Conservation (phyloP, 2,797 vertebrate genomes). For the Pygocentrus nattereri region DNA sequence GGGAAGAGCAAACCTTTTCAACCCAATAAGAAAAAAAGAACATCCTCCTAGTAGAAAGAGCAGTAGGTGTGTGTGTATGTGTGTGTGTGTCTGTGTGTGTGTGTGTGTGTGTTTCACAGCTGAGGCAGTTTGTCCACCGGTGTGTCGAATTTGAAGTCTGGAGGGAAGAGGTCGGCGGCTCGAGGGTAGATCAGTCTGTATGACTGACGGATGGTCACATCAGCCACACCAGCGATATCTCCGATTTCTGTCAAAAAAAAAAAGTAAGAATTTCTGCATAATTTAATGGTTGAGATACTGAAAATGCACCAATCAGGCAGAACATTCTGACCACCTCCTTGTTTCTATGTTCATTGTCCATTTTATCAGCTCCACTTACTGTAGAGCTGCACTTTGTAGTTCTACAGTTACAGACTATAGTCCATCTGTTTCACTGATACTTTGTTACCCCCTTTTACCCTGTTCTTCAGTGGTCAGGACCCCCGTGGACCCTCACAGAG, state of each 20-base stretch:
- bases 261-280: no score
- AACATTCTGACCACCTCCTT: no score
- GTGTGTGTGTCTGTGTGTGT: conserved; percentile 12
- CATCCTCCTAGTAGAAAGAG: conserved; percentile 67
- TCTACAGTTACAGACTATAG: no score
- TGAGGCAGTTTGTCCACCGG: conserved; percentile 98
- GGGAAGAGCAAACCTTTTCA: conserved; percentile 71
- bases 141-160: conserved; percentile 98
- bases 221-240: conserved; percentile 96
- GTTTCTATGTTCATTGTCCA: no score
- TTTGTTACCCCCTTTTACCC: no score
- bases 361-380: no score
- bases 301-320: no score
- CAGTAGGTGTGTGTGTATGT: conserved; percentile 50
- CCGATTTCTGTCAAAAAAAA: conserved; percentile 87
- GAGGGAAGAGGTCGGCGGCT: conserved; percentile 95
- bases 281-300: no score
- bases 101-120: conserved; percentile 79
- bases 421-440: no score
- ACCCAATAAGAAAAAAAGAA: conserved; percentile 62
- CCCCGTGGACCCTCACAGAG: no score
- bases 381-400: no score
- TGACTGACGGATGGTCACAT: conserved; percentile 97
- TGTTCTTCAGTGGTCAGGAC: no score
- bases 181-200: conserved; percentile 98